phyloP scores from a whole-genome alignment of 2,797 vertebrate species.

The Enteromius fasciolatus region DNA sequence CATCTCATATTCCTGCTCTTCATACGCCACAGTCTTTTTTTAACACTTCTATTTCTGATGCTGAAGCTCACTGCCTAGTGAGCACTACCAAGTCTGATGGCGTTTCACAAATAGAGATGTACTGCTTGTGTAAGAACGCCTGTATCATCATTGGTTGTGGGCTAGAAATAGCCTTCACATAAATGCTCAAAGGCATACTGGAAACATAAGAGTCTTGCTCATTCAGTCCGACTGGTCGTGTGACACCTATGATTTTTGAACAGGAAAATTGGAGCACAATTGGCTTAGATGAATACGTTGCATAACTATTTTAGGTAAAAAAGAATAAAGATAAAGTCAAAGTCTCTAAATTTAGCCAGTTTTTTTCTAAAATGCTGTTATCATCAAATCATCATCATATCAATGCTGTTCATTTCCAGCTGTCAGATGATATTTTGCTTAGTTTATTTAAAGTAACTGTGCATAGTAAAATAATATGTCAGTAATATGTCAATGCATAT shows the following conservation, averaged over 20 bases:
- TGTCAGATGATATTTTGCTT: background rate
- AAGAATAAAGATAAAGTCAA: no score
- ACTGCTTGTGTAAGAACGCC: constrained; percentile 32
- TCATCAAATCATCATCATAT: background rate
- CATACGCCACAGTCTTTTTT: constrained; percentile 66
- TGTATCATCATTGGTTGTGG: constrained; percentile 20
- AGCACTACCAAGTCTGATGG: constrained; percentile 20
- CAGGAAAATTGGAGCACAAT: background rate
- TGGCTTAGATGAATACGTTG: background rate
- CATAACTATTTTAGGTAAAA: background rate
- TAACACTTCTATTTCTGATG: constrained; percentile 64
- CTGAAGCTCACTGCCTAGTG: constrained; percentile 47
- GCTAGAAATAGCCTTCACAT: constrained; percentile 24
- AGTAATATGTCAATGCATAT: background rate
- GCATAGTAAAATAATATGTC: background rate
- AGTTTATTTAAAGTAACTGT: background rate
- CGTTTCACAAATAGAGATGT: constrained; percentile 27
- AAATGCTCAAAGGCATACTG: constrained; percentile 24
- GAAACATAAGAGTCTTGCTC: background rate
- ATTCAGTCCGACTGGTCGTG: background rate
- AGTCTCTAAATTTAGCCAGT: background rate
- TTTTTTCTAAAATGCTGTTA: background rate
- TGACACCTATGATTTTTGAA: background rate
- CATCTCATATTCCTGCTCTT: constrained; percentile 69
- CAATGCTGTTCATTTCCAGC: background rate